Conservation (phyloP, 2,888 invertebrate species). For the Athalia rosae region DNA sequence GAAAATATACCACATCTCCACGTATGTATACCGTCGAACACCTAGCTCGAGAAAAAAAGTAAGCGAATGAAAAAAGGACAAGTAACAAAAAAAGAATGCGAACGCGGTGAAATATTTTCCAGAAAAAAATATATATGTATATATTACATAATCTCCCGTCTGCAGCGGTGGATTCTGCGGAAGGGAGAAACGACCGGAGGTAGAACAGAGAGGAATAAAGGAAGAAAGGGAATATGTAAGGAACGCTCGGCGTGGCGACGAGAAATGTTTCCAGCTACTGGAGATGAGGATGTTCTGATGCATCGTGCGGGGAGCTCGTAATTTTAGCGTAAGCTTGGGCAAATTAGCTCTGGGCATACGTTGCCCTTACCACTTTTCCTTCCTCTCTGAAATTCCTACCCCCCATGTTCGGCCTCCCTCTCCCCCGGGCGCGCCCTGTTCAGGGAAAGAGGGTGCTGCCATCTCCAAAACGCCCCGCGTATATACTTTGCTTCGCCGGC, state of each 20-base stretch:
- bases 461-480: conserved; percentile 36
- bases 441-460: conserved; percentile 46
- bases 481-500: conserved; percentile 1
- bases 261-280: conserved; percentile 8
- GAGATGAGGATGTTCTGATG: conserved; percentile 62
- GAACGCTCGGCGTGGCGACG: neutral
- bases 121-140: neutral
- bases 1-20: too few relatives aligned
- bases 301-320: conserved; percentile 65
- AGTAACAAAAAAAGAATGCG: neutral
- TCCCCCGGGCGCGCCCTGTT: conserved; percentile 42
- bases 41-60: neutral
- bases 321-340: conserved; percentile 68
- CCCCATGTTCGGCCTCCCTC: conserved; percentile 13
- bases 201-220: neutral
- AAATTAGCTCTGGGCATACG: conserved; percentile 70
- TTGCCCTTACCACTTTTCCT: conserved; percentile 59
- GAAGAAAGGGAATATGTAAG: neutral
- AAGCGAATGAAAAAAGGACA: neutral
- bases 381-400: conserved; percentile 4
- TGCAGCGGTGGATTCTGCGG: neutral
- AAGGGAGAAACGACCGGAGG: neutral
- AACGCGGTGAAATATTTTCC: neutral
- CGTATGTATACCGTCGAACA: too few relatives aligned
- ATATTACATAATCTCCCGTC: neutral